These are phyloP conservation scores for Phylloscopus trochilus DNA, from an alignment of 2,113 vertebrate species.

Conservation along the genomic window DNA sequence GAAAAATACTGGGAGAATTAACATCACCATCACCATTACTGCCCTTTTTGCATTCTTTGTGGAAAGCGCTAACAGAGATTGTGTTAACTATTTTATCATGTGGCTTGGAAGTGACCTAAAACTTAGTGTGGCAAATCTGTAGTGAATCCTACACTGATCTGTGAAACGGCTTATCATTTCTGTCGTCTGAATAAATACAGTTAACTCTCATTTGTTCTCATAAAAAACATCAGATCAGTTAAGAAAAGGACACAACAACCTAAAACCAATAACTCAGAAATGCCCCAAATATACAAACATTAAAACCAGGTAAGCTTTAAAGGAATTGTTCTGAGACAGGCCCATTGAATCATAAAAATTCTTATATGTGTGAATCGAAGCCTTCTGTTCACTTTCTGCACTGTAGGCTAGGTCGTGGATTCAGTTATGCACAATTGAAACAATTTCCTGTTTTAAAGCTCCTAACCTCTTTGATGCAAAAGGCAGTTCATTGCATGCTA, in stretches of 20 bases:
- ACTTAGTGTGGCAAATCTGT: neutral
- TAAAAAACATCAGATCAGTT: neutral
- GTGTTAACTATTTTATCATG: neutral
- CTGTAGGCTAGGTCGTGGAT: neutral
- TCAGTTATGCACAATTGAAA: neutral
- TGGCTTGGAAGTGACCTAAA: neutral
- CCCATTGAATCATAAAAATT: neutral
- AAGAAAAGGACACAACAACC: neutral
- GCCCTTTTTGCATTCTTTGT: neutral
- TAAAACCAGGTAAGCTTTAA: neutral
- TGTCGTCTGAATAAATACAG: neutral
- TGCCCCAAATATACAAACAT: neutral
- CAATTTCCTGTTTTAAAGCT: neutral
- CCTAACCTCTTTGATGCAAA: neutral
- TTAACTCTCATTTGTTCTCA: neutral
- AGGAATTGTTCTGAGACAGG: neutral
- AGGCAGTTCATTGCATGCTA: neutral
- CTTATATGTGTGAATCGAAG: neutral
- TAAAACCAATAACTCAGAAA: neutral
- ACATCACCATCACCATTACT: neutral
- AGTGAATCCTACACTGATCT: neutral
- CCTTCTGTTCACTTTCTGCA: neutral
- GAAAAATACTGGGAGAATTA: neutral
- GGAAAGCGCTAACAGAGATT: neutral
- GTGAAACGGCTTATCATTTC: neutral